A percentile compares a stretch with the other conserved stretches of the same genome.
Evolutionary conservation across 1,140 invertebrate species (phyloP).

Genomic region (Nebria ingens): DNA sequence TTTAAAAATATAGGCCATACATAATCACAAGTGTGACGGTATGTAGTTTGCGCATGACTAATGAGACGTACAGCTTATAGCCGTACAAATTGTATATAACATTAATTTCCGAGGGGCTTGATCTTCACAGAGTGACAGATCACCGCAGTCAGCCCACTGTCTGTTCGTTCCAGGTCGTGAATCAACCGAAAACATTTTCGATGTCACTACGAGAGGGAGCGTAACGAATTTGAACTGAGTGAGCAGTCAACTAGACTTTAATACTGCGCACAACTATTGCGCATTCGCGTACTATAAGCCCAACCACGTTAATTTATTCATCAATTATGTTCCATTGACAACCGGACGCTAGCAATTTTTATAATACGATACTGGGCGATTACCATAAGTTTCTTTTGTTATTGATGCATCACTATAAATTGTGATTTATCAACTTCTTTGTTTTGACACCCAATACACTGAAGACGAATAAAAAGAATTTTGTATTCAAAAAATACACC

Average conservation of each 20-base stretch:
- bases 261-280: too few relatives aligned
- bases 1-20: too few relatives aligned
- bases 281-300: background rate
- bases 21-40: too few relatives aligned
- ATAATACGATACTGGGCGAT: constrained; percentile 3
- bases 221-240: too few relatives aligned
- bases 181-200: background rate
- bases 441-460: too few relatives aligned
- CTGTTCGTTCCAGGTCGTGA: background rate
- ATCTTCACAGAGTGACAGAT: background rate
- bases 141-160: background rate
- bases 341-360: constrained; percentile 3
- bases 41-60: background rate
- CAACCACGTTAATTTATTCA: constrained; percentile 1
- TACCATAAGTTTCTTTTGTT: too few relatives aligned
- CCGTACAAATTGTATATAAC: background rate
- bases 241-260: too few relatives aligned
- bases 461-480: too few relatives aligned
- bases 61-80: background rate
- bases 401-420: too few relatives aligned
- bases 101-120: background rate
- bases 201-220: too few relatives aligned
- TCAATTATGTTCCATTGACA: constrained; percentile 2
- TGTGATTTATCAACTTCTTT: too few relatives aligned
- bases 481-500: too few relatives aligned